phyloP scores from a whole-genome alignment of 2,888 invertebrate species.

The Macropis europaea region DNA sequence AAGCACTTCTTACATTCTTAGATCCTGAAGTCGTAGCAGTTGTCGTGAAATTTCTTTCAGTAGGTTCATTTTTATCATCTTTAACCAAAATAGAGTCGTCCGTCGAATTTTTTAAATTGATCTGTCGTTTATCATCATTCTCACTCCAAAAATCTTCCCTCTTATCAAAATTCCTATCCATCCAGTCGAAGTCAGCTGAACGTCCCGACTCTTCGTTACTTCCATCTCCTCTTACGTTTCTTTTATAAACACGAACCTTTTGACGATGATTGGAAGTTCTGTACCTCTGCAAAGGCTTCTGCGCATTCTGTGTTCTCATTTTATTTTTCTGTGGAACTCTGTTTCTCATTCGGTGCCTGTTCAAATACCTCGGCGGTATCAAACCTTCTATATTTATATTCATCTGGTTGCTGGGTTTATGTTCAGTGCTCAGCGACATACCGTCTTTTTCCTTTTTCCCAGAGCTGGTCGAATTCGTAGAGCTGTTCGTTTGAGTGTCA shows the following conservation, averaged over 20 bases:
- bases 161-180: background rate
- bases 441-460: background rate
- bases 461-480: background rate
- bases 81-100: background rate
- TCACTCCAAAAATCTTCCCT: background rate
- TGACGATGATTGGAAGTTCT: conserved; percentile 29
- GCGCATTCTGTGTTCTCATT: background rate
- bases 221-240: conserved; percentile 1
- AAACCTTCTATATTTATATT: conserved; percentile 14
- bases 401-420: background rate
- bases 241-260: conserved; percentile 41
- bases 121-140: background rate
- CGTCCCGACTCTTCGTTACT: background rate
- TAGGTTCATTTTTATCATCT: too few species aligned
- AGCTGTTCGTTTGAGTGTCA: background rate
- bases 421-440: conserved; percentile 1
- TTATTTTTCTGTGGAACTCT: conserved; percentile 8
- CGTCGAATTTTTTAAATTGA: background rate
- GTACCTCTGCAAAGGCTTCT: background rate
- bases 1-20: background rate
- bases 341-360: conserved; percentile 1
- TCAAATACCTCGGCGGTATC: conserved; percentile 21
- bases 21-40: background rate
- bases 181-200: background rate
- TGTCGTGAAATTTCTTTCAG: background rate